These are phyloP conservation scores for Butorides virescens DNA, from an alignment of 2,113 vertebrate genomes.

Conservation along the genomic window DNA sequence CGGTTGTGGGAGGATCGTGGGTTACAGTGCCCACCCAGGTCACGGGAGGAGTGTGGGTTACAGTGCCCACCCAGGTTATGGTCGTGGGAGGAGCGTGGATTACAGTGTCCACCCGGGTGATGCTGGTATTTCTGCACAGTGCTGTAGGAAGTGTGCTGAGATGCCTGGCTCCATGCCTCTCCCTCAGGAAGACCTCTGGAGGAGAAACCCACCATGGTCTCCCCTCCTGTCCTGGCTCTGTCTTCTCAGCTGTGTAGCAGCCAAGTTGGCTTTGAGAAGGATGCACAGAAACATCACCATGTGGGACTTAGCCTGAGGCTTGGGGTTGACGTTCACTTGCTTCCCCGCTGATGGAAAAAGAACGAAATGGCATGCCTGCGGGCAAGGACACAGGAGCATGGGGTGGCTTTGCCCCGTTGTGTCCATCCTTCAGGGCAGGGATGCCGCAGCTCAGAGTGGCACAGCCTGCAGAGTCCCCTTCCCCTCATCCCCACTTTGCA, in stretches of 20 bases:
- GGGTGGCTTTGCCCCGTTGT: not conserved
- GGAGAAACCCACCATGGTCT: not conserved
- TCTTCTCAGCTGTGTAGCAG: not conserved
- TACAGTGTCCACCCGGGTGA: no score
- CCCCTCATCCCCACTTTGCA: not conserved
- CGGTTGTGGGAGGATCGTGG: no score
- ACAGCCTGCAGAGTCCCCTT: not conserved
- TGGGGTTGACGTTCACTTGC: not conserved
- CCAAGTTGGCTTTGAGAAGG: not conserved
- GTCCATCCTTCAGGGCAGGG: not conserved
- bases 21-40: no score
- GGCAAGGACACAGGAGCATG: not conserved
- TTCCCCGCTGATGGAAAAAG: not conserved
- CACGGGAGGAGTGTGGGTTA: no score
- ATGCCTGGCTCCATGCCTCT: not conserved
- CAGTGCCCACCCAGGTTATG: no score
- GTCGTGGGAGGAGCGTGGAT: no score
- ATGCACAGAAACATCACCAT: rapidly evolving
- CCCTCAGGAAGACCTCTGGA: not conserved
- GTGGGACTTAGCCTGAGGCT: not conserved
- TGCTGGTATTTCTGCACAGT: not conserved
- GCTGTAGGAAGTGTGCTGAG: not conserved
- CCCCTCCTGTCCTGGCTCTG: rapidly evolving
- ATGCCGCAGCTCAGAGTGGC: not conserved
- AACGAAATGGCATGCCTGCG: not conserved